phyloP scores from a whole-genome alignment of 2,797 vertebrate species.

The Anableps anableps region DNA sequence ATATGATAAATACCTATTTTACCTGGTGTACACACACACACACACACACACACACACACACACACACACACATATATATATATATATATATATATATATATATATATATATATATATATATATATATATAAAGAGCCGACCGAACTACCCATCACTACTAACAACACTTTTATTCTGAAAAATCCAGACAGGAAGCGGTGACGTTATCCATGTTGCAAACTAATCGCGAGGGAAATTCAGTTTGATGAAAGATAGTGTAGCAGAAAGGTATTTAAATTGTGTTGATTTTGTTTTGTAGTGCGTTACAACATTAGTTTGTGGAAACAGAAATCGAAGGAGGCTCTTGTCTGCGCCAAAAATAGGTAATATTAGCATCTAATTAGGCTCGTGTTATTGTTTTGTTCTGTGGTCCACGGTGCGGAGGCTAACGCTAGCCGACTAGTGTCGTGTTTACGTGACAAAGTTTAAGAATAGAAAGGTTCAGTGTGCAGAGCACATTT shows the following conservation, averaged over 20 bases:
- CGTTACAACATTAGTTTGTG: neutral
- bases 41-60: too few relatives aligned
- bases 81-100: too few relatives aligned
- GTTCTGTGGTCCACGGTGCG: neutral
- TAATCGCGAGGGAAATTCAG: slow-evolving; percentile 31
- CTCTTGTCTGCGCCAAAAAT: rapidly evolving
- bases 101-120: too few relatives aligned
- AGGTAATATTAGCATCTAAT: neutral
- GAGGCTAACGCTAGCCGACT: slow-evolving; percentile 35
- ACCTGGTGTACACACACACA: too few relatives aligned
- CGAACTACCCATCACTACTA: neutral
- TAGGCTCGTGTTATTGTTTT: neutral
- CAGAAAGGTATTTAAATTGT: neutral
- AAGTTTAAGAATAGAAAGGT: neutral
- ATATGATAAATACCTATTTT: too few relatives aligned
- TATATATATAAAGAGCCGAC: too few relatives aligned
- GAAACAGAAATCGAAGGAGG: rapidly evolving
- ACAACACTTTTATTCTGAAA: slow-evolving; percentile 41
- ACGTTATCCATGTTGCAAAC: neutral
- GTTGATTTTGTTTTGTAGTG: neutral
- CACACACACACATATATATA: too few relatives aligned
- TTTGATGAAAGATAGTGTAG: neutral
- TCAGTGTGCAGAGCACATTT: neutral
- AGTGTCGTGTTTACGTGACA: neutral
- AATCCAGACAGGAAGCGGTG: neutral